Base-by-base conservation (phyloP, 2,113 vertebrate species). In the Machaerirhynchus nigripectus region DNA sequence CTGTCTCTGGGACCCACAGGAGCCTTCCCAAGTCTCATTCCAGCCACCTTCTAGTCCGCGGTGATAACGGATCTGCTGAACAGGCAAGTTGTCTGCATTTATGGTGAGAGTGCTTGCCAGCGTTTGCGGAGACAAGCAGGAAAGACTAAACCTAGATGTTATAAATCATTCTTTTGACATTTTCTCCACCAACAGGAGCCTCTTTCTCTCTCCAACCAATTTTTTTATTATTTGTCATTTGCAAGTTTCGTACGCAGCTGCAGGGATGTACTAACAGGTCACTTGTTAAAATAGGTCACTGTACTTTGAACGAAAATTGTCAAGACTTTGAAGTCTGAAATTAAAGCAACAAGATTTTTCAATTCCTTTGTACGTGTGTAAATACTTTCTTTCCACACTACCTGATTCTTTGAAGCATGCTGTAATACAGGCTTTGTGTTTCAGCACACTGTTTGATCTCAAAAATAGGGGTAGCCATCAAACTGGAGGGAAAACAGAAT, bases 271-370 rank as follows among this genome's bases (percentile, higher is more conserved):
- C 84, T 74, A 64, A 70, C 28, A 53, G 91, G 82, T 93, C 89
- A 63, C 46, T 84, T 91, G 33, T 74, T 92, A 80, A 96, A 91
- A 81, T 88, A 81, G 73, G 71, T 77, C 61, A 39, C 35, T 78
- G 17, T 74, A 2, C 39, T 95, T 84, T 78, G 71, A 89, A 70
- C 64, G 50, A 77, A 84, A 95, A 86, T 83, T 46, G 53, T 88
- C 37, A 65, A 59, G 64, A 87, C 95, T 92, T 95, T 95, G 81
- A 93, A 87, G 92, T 84, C 63, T 93, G 79, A 88, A 95, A 93
- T 90, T 93, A 70, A 95, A 95, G 63, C 9, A 6, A 61, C 57
- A 67, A 30, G n/a, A 65, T 90, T 96, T 90, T 93, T 68, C 67
- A 67, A 19, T 84, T 83, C 47, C 65, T 90, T 90, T 93, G 71